Evolutionary conservation across 2,113 vertebrate genomes (phyloP).

Genomic region (Verasper variegatus): DNA sequence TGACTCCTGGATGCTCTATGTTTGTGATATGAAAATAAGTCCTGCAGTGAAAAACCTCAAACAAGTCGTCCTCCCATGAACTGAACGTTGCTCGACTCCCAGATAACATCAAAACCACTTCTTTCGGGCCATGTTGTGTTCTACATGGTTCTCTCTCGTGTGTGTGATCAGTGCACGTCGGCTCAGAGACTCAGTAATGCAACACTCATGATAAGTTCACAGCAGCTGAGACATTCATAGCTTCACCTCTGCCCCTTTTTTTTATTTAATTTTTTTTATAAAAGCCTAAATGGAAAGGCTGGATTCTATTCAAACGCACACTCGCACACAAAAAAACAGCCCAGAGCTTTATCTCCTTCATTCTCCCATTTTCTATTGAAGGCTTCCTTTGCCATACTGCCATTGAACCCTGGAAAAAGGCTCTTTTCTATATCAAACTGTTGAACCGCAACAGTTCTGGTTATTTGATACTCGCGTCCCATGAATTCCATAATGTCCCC

Average conservation of each 20-base stretch:
- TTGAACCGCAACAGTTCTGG: conserved; percentile 3
- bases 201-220: not conserved
- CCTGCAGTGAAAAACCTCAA: too few relatives aligned
- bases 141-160: not conserved
- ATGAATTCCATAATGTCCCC: conserved; percentile 7
- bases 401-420: conserved; percentile 14
- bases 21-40: not conserved
- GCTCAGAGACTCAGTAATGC: not conserved
- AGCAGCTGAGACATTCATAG: not conserved
- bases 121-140: not conserved
- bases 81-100: too few relatives aligned
- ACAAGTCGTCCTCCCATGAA: too few relatives aligned
- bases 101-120: too few relatives aligned
- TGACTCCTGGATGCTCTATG: not conserved
- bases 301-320: not conserved
- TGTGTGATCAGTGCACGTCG: not conserved
- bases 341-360: not conserved
- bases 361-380: not conserved
- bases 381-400: conserved; percentile 1
- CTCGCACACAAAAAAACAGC: not conserved
- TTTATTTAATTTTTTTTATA: not conserved
- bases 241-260: not conserved
- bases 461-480: conserved; percentile 38
- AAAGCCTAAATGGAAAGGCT: not conserved
- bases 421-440: conserved; percentile 20